phyloP scores from a whole-genome alignment of 1,140 invertebrate genomes.

The Drosophila pectinifera region DNA sequence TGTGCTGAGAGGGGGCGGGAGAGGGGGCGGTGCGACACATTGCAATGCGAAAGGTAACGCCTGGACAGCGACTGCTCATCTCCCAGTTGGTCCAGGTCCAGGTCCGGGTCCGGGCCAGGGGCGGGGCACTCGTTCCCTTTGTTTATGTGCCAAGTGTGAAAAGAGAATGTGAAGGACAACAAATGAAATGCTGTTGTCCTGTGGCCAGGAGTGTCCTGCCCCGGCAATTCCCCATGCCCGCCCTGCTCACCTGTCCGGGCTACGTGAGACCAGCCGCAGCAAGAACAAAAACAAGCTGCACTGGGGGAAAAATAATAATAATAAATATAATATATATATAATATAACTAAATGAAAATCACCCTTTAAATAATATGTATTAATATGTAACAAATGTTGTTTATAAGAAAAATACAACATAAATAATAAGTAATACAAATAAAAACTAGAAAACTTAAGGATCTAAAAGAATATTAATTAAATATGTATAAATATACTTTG shows the following conservation, averaged over 20 bases:
- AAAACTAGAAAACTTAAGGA: too few relatives aligned
- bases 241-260: constrained; percentile 2
- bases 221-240: neutral
- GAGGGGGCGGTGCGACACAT: constrained; percentile 47
- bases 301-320: neutral
- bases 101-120: constrained; percentile 35
- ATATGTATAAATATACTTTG: too few relatives aligned
- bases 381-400: neutral
- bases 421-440: too few relatives aligned
- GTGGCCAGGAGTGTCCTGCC: constrained; percentile 37
- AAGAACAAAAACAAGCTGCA: constrained; percentile 8
- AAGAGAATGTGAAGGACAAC: constrained; percentile 78
- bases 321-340: neutral
- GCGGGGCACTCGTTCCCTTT: constrained; percentile 59
- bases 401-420: too few relatives aligned
- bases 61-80: constrained; percentile 29
- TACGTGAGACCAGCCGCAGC: constrained; percentile 25
- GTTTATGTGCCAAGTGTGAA: constrained; percentile 73
- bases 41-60: constrained; percentile 62
- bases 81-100: constrained; percentile 11
- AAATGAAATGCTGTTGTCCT: constrained; percentile 75
- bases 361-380: too few relatives aligned
- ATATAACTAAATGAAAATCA: too few relatives aligned
- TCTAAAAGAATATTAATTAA: too few relatives aligned
- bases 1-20: neutral